phyloP scores from a whole-genome alignment of 37 sponge, comb jelly and placozoan genomes.

The Trichoplax adhaerens region DNA sequence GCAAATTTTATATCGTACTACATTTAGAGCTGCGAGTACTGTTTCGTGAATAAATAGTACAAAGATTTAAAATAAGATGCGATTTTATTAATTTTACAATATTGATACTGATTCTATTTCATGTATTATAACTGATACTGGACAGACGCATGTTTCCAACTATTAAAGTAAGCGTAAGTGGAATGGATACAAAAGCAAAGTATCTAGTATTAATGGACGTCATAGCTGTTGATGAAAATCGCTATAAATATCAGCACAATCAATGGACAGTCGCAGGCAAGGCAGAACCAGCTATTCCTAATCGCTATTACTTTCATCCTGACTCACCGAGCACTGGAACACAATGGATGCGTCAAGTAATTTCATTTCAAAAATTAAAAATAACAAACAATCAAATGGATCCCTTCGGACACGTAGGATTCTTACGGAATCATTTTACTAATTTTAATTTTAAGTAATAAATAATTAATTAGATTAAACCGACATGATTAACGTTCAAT shows the following conservation, averaged over 20 bases:
- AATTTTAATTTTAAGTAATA: conserved; percentile 5
- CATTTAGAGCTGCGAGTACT: too few relatives aligned
- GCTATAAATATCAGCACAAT: conserved; percentile 13
- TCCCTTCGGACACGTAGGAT: neutral
- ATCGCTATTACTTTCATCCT: conserved; percentile 3
- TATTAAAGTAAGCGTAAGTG: conserved; percentile 56
- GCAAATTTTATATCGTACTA: too few relatives aligned
- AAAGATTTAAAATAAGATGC: too few relatives aligned
- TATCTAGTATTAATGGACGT: conserved; percentile 61
- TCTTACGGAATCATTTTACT: neutral
- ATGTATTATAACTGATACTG: too few relatives aligned
- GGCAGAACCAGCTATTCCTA: conserved; percentile 4
- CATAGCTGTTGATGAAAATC: conserved; percentile 6
- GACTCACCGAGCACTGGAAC: conserved; percentile 9
- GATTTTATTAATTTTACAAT: too few relatives aligned
- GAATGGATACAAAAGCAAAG: conserved; percentile 64
- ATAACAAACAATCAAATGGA: conserved; percentile 8
- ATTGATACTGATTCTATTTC: too few relatives aligned
- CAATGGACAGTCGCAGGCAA: conserved; percentile 11
- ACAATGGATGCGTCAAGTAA: conserved; percentile 2
- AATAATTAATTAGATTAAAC: conserved; percentile 1
- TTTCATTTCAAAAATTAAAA: conserved; percentile 13
- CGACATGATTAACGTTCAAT: neutral
- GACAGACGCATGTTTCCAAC: conserved; percentile 94
- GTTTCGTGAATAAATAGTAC: too few relatives aligned